Evolutionary conservation across 2,797 vertebrate genomes (phyloP).

Genomic region (Australoheros facetus): DNA sequence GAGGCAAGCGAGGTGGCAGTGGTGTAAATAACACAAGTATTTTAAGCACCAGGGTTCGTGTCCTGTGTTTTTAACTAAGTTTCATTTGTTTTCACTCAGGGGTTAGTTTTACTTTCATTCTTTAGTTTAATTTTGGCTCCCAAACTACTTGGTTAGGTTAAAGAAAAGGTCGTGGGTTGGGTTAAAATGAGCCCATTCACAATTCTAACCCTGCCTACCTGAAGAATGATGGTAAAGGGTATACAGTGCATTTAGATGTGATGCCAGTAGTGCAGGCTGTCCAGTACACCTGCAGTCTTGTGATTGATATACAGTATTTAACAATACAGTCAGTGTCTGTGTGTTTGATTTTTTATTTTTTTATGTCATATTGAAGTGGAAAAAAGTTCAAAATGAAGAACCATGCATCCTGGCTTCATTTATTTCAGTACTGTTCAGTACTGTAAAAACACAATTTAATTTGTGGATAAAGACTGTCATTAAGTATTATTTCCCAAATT

Average conservation of each 20-base stretch:
- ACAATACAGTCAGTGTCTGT: not conserved
- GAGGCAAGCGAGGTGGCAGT: not conserved
- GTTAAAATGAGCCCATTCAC: not conserved
- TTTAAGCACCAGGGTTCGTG: not conserved
- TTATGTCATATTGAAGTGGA: not conserved
- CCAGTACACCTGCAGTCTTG: constrained; percentile 14
- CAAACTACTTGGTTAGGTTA: not conserved
- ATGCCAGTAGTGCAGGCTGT: not conserved
- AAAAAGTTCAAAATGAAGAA: not conserved
- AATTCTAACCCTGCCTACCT: not conserved
- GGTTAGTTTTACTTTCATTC: not conserved
- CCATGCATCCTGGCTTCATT: not conserved
- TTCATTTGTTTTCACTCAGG: not conserved
- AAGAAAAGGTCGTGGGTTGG: not conserved
- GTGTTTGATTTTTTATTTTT: not conserved
- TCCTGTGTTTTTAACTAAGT: not conserved
- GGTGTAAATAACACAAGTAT: not conserved
- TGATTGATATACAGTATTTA: constrained; percentile 19
- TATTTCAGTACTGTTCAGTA: not conserved
- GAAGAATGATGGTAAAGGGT: not conserved
- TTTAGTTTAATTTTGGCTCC: not conserved
- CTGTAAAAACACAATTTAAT: constrained; percentile 3
- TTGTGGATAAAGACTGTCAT: constrained; percentile 19
- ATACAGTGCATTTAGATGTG: not conserved
- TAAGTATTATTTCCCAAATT: constrained; percentile 32